phyloP scores from a whole-genome alignment of 2,888 invertebrate genomes.

The Arctia plantaginis region DNA sequence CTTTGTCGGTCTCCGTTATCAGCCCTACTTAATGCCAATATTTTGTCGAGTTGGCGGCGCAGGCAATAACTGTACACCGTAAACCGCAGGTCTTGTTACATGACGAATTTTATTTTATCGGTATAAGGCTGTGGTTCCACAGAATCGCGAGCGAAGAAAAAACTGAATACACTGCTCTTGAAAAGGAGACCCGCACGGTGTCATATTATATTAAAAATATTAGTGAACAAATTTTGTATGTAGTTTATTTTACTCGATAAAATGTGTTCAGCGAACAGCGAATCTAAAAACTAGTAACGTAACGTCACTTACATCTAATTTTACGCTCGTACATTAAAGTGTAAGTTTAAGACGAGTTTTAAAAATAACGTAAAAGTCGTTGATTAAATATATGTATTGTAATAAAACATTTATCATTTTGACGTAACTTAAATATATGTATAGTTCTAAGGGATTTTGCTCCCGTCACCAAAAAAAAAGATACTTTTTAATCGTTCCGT shows the following conservation, averaged over 20 bases:
- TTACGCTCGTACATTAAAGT: neutral
- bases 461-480: too few relatives aligned
- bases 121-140: conserved; percentile 35
- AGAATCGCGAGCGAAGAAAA: conserved; percentile 20
- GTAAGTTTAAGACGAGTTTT: too few relatives aligned
- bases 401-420: too few relatives aligned
- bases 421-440: neutral
- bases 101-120: conserved; percentile 62
- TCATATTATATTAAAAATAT: too few relatives aligned
- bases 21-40: conserved; percentile 50
- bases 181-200: too few relatives aligned
- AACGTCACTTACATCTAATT: neutral
- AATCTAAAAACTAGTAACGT: too few relatives aligned
- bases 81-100: conserved; percentile 55
- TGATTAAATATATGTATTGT: neutral
- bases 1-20: conserved; percentile 11
- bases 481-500: conserved; percentile 14
- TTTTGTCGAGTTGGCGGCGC: conserved; percentile 54
- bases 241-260: neutral
- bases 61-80: conserved; percentile 57
- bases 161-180: neutral
- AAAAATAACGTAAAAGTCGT: too few relatives aligned
- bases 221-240: neutral
- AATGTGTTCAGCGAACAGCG: neutral
- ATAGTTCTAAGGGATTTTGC: too few relatives aligned